Evolutionary conservation across 1,140 invertebrate genomes (phyloP), one percentile per base, ranked within the genome.

Genomic region (Calliphora vicina): DNA sequence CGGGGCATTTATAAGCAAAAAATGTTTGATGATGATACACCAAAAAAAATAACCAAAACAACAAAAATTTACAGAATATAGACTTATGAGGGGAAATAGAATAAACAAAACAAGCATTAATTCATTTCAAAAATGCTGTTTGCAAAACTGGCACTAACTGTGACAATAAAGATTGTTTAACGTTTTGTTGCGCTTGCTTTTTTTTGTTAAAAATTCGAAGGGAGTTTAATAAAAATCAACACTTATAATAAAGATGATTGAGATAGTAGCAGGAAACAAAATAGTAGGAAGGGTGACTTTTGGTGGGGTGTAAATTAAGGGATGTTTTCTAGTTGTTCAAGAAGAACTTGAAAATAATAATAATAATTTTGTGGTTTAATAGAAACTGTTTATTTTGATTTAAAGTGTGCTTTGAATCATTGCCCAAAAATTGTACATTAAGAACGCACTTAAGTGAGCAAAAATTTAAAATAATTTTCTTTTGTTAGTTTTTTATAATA

Each of bases 231-330:
- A 57, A 57, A 57, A 57, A 57, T 57, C 50, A 57, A 57, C 50
- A 57, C 50, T 57, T 57, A 57, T 57, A n/a, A 57, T 57, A 57
- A 57, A n/a, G 50, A 57, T 57, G 50, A 57, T 57, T 57, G 50
- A 57, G 50, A 57, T 57, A 5, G 5, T 57, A 15, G 17, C 17
- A 57, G 15, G 35, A 35, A 35, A 35, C 35, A 8, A 35, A 35
- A 35, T 2, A n/a, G n/a, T n/a, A n/a, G 2, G 29, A 35, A 35
- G 8, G 2, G 10, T 10, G 10, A 2, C 10, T 29, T 29, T 35
- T 35, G 35, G 35, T 8, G 10, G 35, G 35, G 35, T 35, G 35
- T 35, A 35, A 35, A 57, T 57, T 17, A 57, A 57, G 50, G 50
- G 50, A n/a, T 57, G 50, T n/a, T 57, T 57, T 57, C 15, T 35